Conservation (phyloP, 2,797 vertebrate genomes). For the Molossus alvarezi region DNA sequence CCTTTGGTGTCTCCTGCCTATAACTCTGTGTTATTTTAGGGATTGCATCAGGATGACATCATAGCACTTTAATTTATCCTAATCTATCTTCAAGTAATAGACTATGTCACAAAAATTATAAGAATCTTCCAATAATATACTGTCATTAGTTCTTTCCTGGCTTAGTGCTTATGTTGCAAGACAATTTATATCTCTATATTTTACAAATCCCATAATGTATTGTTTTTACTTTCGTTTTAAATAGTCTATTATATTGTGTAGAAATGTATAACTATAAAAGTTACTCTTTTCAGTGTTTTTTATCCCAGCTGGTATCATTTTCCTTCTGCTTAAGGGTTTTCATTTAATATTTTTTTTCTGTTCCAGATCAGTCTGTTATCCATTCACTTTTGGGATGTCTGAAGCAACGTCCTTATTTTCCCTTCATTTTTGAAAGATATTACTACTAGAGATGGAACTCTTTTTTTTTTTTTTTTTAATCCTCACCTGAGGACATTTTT, state of each 20-base stretch:
- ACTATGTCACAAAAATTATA: background rate
- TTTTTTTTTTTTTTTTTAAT: too few species aligned
- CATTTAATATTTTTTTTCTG: background rate
- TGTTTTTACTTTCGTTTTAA: slow-evolving; percentile 6
- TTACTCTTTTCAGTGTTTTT: background rate
- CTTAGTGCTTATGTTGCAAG: background rate
- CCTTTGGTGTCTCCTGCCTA: background rate
- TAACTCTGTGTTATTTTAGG: background rate
- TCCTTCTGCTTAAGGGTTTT: background rate
- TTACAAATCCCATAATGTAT: background rate
- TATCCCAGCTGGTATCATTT: background rate
- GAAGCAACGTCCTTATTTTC: background rate
- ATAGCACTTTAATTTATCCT: background rate
- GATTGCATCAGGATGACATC: background rate
- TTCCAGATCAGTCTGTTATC: background rate
- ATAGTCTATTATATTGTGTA: background rate
- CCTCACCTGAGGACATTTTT: too few species aligned
- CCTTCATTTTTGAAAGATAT: background rate
- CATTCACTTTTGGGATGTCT: background rate
- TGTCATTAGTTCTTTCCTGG: background rate
- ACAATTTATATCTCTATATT: background rate
- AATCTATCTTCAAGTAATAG: background rate
- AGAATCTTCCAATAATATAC: background rate
- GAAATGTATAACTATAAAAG: background rate
- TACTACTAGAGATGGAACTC: background rate